Evolutionary conservation across 2,888 invertebrate genomes (phyloP), one percentile per base, ranked within the genome.

Genomic region (Cheilosia impressa): DNA sequence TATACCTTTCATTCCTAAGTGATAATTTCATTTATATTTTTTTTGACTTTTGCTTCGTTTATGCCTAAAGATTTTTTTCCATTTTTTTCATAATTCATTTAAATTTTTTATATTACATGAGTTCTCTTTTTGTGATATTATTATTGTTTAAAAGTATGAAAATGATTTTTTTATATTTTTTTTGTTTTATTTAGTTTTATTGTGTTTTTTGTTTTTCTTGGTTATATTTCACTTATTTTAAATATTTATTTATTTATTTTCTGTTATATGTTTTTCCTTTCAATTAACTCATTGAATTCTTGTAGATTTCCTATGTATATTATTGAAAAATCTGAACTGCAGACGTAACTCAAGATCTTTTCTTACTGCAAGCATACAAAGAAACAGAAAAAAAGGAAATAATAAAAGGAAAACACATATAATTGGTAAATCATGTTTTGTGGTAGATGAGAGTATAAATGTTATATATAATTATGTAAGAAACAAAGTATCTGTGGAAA

Each of bases 321-420:
- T 95, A 95, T 96, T 97, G 96, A 97, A 97, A 96, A 97, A 97
- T 95, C 97, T 95, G 96, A 96, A 97, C 95, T 96, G 96, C 94
- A 97, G 96, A 95, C 97, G 96, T 95, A 97, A 96, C 94, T 96
- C 96, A 95, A 97, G 96, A 94, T 97, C 97, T 97, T 97, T 97
- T 95, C 97, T 96, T 96, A 97, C 97, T 97, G 96, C 71, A 95
- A 93, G 78, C 72, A 83, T 72, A 85, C 45, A 75, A 62, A 83
- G 68, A 84, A 77, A 76, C 65, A 88, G 88, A 88, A 89, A 89
- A 88, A 89, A 83, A 88, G 87, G 87, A 71, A 87, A 87, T 80
- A 89, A 87, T 89, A 88, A 88, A 87, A 88, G 88, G 69, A 85
- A 84, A 87, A 88, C 76, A 88, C 73, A 88, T 38, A 65, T 69